Base-by-base conservation (phyloP, 2,113 vertebrate genomes). In the Opisthocomus hoazin region DNA sequence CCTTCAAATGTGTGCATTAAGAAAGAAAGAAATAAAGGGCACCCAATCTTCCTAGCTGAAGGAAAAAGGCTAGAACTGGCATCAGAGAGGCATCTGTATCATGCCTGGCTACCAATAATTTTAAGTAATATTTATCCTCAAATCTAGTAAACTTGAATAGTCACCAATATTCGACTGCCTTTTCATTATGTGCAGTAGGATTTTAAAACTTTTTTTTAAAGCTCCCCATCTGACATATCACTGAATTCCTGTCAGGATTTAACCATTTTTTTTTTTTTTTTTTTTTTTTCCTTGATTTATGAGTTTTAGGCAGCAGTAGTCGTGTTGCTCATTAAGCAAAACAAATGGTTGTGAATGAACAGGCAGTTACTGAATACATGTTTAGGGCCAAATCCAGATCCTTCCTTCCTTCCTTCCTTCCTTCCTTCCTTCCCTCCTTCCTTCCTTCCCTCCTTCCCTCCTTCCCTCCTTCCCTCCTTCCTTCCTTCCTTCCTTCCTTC, bases 131-230 rank as follows among this genome's bases (percentile, higher is more conserved):
- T 77, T 82, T 97, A 95, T 54, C 50, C 61, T 90, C 41, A 80
- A 91, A 94, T 60, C 81, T 37, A 91, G 57, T 82, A 96, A 97
- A 92, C 79, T 74, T 57, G 30, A 97, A 80, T n/a, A 63, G 26
- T 73, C 85, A 87, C 46, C 69, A 75, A 57, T 43, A 68, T 77
- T 97, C 60, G 95, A 39, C 54, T 97, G 74, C 50, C 73, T 96
- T 94, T 73, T 76, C 84, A 85, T 56, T 50, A 21, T 71, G 32
- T 85, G 46, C 12, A 83, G 9, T 27, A 27, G 53, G 34, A 61
- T 58, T 74, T 41, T n/a, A 5, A 63, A 2, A 21, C 21, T 57
- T 60, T 45, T 58, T 50, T 83, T 71, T 30, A 53, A 83, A 90
- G 41, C 23, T 80, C 21, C 24, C 68, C 17, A n/a, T 70, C 16